Percentiles rank a stretch among this genome's conserved stretches.
Evolutionary conservation across 2,888 invertebrate species (phyloP).

Genomic region (Fabriciana adippe): DNA sequence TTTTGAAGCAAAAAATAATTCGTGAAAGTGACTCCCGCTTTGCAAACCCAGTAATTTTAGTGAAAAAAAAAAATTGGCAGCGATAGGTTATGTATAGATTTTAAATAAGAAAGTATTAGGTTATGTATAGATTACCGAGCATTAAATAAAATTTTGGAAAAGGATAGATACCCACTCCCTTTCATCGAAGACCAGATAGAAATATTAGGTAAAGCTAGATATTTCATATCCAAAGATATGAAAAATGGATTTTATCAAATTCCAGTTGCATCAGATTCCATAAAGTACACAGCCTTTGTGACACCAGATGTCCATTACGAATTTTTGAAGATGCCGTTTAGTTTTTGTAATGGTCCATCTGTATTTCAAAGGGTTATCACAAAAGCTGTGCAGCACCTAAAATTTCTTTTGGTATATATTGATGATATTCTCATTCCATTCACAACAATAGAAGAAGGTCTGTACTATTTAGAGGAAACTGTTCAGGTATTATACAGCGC

Average conservation of each 20-base stretch:
- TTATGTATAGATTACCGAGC: slow-evolving; percentile 36
- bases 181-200: slow-evolving; percentile 41
- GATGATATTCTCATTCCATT: slow-evolving; percentile 40
- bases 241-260: slow-evolving; percentile 39
- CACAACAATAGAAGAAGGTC: slow-evolving; percentile 31
- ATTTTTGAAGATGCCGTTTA: slow-evolving; percentile 42
- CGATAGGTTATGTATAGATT: slow-evolving; percentile 36
- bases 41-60: slow-evolving; percentile 41
- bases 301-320: slow-evolving; percentile 38
- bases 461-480: slow-evolving; percentile 34
- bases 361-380: slow-evolving; percentile 40
- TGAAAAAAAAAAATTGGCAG: slow-evolving; percentile 37
- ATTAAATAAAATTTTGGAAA: slow-evolving; percentile 35
- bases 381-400: slow-evolving; percentile 36
- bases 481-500: slow-evolving; percentile 19
- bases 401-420: slow-evolving; percentile 38
- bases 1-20: slow-evolving; percentile 37
- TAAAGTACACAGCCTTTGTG: slow-evolving; percentile 38
- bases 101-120: no score
- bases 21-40: slow-evolving; percentile 38
- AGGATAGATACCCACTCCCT: slow-evolving; percentile 19
- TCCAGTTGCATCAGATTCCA: slow-evolving; percentile 26
- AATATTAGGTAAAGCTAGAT: slow-evolving; percentile 26
- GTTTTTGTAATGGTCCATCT: slow-evolving; percentile 39
- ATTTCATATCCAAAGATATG: slow-evolving; percentile 35